Evolutionary conservation across 2,113 vertebrate species (phyloP), one percentile per base, ranked within the genome.

Genomic region (Pandion haliaetus): DNA sequence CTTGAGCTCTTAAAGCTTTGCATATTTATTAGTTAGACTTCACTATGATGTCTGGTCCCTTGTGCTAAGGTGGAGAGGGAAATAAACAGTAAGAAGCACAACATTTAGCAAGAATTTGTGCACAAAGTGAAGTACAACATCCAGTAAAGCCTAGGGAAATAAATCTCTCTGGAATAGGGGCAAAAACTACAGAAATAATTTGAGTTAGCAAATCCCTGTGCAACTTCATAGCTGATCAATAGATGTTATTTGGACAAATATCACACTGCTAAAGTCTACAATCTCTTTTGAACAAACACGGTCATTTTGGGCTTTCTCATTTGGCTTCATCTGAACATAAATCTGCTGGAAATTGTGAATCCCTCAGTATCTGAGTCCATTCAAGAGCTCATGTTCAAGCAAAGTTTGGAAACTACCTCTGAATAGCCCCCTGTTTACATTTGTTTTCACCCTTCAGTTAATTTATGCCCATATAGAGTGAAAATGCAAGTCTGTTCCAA

Each of bases 221-320:
- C 17, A 84, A 62, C 61, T 94, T 91, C 32, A 50, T 17, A 91
- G 84, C 40, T 0, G 7, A 94, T 92, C 88, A 92, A 94, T 90
- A 89, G 57, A 63, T 72, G 73, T 52, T 95, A 79, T 81, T 84
- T 94, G 83, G 77, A 82, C 32, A 95, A 94, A 79, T 65, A 79
- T 16, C 32, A 32, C 36, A 47, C 62, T 62, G 61, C 45, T 93
- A 72, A 59, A 71, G 79, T 85, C 78, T 79, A 42, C 29, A 14
- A 24, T 83, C 62, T 80, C 71, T 80, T 78, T 52, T 78, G 59
- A 93, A 73, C 36, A 86, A 93, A 62, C 15, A 17, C 0, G 1
- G 47, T 45, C 21, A 66, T 52, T 94, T 67, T 47, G 67, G 59
- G 26, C 47, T 74, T 95, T 90, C 62, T 92, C 52, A 54, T 70